These are phyloP conservation scores for Radopholus similis DNA, from an alignment of 1,140 invertebrate species.

Conservation along the genomic window DNA sequence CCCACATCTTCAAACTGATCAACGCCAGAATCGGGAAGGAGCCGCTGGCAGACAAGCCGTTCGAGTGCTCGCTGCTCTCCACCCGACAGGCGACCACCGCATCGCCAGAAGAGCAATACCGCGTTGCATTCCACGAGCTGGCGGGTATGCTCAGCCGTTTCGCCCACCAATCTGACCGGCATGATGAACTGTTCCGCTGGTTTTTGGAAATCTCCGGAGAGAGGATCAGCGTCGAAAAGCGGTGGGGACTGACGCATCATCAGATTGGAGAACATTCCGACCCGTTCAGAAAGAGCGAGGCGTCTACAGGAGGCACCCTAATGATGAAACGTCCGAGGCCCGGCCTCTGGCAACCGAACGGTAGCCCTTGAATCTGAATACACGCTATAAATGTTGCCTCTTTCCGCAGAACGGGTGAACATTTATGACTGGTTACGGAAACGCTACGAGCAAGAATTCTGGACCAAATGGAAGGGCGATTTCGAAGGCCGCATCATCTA, in stretches of 20 bases:
- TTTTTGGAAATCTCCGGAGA: slow-evolving; percentile 15
- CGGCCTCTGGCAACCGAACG: background rate
- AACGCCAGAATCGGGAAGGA: slow-evolving; percentile 14
- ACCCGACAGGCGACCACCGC: background rate
- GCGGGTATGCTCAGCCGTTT: slow-evolving; percentile 16
- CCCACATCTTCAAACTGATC: slow-evolving; percentile 12
- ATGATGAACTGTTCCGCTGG: background rate
- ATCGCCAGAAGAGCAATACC: slow-evolving; percentile 9
- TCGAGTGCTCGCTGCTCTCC: slow-evolving; percentile 11
- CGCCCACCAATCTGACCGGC: background rate
- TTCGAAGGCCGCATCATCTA: slow-evolving; percentile 19
- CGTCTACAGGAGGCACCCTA: too few species aligned
- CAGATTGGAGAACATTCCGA: background rate
- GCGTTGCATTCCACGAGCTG: slow-evolving; percentile 23
- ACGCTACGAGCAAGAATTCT: slow-evolving; percentile 12
- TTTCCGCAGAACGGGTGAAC: slow-evolving; percentile 4
- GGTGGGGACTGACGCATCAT: background rate
- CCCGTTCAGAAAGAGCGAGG: background rate
- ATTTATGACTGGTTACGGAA: slow-evolving; percentile 6
- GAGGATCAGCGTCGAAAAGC: background rate
- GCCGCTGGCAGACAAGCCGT: slow-evolving; percentile 15
- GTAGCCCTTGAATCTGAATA: background rate
- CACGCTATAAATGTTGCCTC: background rate
- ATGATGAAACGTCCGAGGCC: background rate
- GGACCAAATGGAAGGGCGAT: slow-evolving; percentile 9